Base-by-base conservation (phyloP, 2,113 vertebrate species). In the Atherinomorus stipes region DNA sequence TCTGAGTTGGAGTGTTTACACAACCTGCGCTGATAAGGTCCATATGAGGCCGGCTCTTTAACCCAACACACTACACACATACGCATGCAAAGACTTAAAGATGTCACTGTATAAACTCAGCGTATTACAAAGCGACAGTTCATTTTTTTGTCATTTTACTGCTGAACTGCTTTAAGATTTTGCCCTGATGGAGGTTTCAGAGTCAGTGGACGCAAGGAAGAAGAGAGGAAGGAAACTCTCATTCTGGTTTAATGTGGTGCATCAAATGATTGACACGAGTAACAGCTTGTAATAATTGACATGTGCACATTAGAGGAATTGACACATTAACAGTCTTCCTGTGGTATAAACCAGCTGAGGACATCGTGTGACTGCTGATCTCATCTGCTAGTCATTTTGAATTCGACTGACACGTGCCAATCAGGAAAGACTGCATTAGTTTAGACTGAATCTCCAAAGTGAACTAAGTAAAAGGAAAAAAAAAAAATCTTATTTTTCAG, bases 321-420 rank as follows among this genome's bases (percentile, higher is more conserved):
- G 92, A 77, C 85, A 88, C 60, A 52, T 56, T 61, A 73, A 77
- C 67, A 75, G 78, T 19, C 2, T 72, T 65, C 74, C 65, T 45
- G 12, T 70, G 51, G 51, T 74, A 44, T 45, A 56, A 73, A 76
- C 70, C 45, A 68, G 78, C 54, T 28, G 67, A 71, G 83, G 66
- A 91, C 81, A 65, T 71, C 54, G 28, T 54, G 45, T 44, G 28
- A 74, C 58, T 18, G n/a, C 34, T 50, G 53, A 83, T 23, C 69
- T 82, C 76, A 62, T 81, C 75, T 76, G 47, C 77, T 53, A 5
- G 71, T 85, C 85, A 70, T 50, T 81, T 79, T 68, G 22, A 73
- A 72, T 88, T 72, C 85, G 83, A 90, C 66, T 87, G 87, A 76
- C 80, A 82, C 54, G 34, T 75, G 71, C 54, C 81, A 74, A 88